Conservation (phyloP, 2,797 vertebrate species). For the Gambelia wislizenii region DNA sequence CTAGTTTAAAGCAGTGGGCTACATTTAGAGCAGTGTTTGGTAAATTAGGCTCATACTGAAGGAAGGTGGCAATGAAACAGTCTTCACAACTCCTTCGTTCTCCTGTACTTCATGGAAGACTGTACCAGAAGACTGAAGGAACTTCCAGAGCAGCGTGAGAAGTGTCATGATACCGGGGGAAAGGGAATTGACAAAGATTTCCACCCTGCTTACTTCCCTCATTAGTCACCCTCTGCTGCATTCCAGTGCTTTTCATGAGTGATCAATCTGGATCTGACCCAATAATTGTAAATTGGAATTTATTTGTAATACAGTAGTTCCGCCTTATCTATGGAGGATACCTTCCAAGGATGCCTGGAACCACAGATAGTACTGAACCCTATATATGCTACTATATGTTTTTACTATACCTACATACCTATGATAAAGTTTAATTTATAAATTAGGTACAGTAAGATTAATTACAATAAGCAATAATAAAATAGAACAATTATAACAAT, state of each 20-base stretch:
- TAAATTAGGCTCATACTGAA: neutral
- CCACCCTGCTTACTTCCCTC: neutral
- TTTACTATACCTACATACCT: too few species aligned
- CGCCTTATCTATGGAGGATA: too few species aligned
- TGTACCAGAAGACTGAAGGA: neutral
- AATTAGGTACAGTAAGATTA: too few species aligned
- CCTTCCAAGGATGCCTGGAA: too few species aligned
- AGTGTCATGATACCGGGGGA: neutral
- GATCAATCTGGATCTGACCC: neutral
- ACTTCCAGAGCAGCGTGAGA: neutral
- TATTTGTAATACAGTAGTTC: constrained; percentile 29
- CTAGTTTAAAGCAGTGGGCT: neutral
- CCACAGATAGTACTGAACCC: too few species aligned
- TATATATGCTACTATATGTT: too few species aligned
- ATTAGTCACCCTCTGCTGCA: neutral
- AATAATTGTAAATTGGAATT: neutral
- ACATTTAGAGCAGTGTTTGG: neutral
- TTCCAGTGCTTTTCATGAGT: neutral
- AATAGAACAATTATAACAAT: too few species aligned
- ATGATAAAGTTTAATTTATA: too few species aligned
- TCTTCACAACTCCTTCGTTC: neutral
- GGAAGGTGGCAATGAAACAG: neutral
- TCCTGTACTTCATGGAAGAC: neutral
- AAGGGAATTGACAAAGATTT: neutral
- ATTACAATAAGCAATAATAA: too few species aligned